Evolutionary conservation across 2,888 invertebrate species (phyloP), one percentile per base, ranked within the genome.

Genomic region (Fissipunctia ypsillon): DNA sequence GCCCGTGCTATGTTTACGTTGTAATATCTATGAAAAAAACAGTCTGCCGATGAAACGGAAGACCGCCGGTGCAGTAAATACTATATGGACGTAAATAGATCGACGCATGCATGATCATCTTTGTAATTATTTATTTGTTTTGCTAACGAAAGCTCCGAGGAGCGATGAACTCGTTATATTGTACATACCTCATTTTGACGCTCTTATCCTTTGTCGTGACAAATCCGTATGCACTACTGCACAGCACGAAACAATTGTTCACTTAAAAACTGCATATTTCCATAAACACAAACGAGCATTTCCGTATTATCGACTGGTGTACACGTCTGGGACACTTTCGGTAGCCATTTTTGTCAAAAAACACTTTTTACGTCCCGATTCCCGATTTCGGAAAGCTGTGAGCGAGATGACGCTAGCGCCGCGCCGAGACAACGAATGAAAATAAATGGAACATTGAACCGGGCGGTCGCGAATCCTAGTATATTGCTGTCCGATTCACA

Each of bases 291-390:
- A 91, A 90, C 84, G 81, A 83, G 91, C 94, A 95, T 94, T 93
- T 93, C 93, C 88, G 84, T 90, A 91, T 93, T 94, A 95, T 89
- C 89, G 93, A 92, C 91, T 92, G 79, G 88, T 88, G 87, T 89
- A 91, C 87, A 93, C 92, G 91, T 91, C 93, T 90, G 90, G 91
- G 87, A 91, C 88, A 90, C 91, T 91, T 86, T 89, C 88, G 93
- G 95, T 94, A 92, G 95, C 96, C 96, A 96, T 96, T 95, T 96
- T 96, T 94, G 93, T 91, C 92, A 93, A 95, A 95, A 93, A 91
- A 92, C 90, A 91, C 91, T 92, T 92, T 92, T 91, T 91, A 90
- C 92, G 91, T 93, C 92, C 93, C 91, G 91, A 92, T 91, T 93
- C 92, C 92, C 92, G 90, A 94, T 93, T 94, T 94, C 90, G 90